phyloP scores from a whole-genome alignment of 2,888 invertebrate species.

The Apodemia zela region DNA sequence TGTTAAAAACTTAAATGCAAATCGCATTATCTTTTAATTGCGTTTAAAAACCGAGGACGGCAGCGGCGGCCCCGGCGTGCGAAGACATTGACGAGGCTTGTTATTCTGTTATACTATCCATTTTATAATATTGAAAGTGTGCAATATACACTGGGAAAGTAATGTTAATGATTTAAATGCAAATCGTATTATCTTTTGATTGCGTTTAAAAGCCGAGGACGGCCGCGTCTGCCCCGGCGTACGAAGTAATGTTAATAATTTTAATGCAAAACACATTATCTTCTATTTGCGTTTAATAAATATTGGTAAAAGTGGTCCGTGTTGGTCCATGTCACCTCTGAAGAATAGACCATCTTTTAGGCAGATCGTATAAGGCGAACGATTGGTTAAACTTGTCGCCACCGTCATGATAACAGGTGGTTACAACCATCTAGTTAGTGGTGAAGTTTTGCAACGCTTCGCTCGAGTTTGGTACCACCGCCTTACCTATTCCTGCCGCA shows the following conservation, averaged over 20 bases:
- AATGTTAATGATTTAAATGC: background rate
- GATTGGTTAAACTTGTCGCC: too few relatives aligned
- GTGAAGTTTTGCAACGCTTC: too few relatives aligned
- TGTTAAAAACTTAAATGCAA: background rate
- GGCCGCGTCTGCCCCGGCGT: slow-evolving; percentile 9
- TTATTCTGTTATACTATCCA: background rate
- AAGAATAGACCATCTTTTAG: too few relatives aligned
- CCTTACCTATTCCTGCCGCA: too few relatives aligned
- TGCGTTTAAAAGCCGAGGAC: slow-evolving; percentile 20
- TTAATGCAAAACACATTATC: background rate
- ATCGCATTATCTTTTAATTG: too few relatives aligned
- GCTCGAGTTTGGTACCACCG: too few relatives aligned
- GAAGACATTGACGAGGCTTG: slow-evolving; percentile 13
- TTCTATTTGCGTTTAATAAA: slow-evolving; percentile 18
- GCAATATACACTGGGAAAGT: background rate
- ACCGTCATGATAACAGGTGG: too few relatives aligned
- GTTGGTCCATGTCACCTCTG: too few relatives aligned
- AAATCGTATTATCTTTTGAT: background rate
- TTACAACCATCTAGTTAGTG: too few relatives aligned
- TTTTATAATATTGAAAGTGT: background rate
- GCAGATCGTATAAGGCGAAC: too few relatives aligned
- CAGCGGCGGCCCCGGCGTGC: background rate
- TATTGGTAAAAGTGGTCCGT: too few relatives aligned
- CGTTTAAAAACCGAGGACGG: slow-evolving; percentile 18
- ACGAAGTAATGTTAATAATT: slow-evolving; percentile 1